Evolutionary conservation across 2,888 invertebrate species (phyloP).

Genomic region (Caenorhabditis panamensis): DNA sequence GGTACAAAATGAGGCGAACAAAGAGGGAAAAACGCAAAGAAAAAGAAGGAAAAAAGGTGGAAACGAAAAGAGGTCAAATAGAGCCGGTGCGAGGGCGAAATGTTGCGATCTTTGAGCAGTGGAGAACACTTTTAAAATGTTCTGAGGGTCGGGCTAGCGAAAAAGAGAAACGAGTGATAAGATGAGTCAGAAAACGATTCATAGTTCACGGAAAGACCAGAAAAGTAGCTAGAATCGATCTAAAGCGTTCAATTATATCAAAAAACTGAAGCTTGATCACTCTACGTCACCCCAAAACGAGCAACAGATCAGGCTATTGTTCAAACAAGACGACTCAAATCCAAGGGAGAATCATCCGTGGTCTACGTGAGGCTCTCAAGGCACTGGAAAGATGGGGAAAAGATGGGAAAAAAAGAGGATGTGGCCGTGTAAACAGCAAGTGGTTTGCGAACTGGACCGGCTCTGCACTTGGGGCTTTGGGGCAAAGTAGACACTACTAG

Average conservation of each 20-base stretch:
- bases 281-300: constrained; percentile 40
- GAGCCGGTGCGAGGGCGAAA: constrained; percentile 40
- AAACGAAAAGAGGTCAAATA: constrained; percentile 34
- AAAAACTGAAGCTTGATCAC: too few species aligned
- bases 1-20: constrained; percentile 28
- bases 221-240: too few species aligned
- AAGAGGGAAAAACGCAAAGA: constrained; percentile 28
- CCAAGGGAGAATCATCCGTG: constrained; percentile 26
- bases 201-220: too few species aligned
- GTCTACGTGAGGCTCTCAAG: constrained; percentile 42
- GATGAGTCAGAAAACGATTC: not conserved
- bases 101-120: constrained; percentile 55
- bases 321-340: constrained; percentile 28
- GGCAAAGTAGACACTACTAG: constrained; percentile 22
- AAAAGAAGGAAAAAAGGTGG: constrained; percentile 9
- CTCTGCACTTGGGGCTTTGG: too few species aligned
- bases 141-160: not conserved
- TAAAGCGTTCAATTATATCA: too few species aligned
- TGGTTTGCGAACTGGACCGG: constrained; percentile 53
- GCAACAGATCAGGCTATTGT: constrained; percentile 35
- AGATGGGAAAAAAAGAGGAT: too few species aligned
- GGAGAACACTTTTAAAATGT: constrained; percentile 36
- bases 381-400: too few species aligned
- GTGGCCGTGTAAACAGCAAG: constrained; percentile 48
- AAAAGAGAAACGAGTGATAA: not conserved